Evolutionary conservation across 2,888 invertebrate species (phyloP), one percentile per base, ranked within the genome.

Genomic region (Pocota personata): DNA sequence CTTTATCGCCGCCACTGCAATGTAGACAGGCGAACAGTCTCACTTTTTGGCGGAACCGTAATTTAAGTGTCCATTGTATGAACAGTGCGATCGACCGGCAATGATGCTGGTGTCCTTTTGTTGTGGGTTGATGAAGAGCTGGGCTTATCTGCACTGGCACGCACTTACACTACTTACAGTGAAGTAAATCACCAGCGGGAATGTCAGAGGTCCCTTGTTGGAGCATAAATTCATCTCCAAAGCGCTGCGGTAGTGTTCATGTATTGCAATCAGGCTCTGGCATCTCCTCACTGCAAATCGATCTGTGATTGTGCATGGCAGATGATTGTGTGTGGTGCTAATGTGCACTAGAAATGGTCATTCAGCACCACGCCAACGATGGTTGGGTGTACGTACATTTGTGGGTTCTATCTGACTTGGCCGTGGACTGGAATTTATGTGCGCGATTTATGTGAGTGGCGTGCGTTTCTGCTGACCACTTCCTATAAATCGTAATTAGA

Each of bases 401-500:
- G 24, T 67, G 35, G 30, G 46, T 57, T 64, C 57, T 64, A 73
- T 52, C 40, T 62, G 43, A 27, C 40, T 12, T 24, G 48, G 35
- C 67, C 21, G 46, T 40, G 40, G 57, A 37, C 37, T 46, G 37
- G 37, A 66, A 79, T 79, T 69, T 80, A 75, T 75, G 57, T 35
- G 73, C 58, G 69, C 64, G 84, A 84, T 84, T 84, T 84, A 84
- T 84, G 84, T 84, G 40, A 43, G 58, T 67, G 57, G 79, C 67
- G 30, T 79, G 69, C 64, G 64, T 69, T 75, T 76, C 58, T 71
- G 75, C 30, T 64, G 64, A 64, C 69, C 79, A 52, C 69, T 71
- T 75, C 75, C 79, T 79, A 84, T 84, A 84, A 84, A 84, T 84
- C 58, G 84, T 84, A 84, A 84, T 84, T 84, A 84, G 80, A 84